Percentiles rank a stretch among this genome's conserved stretches.
Conservation (phyloP, 2,888 invertebrate species). For the Eristalis pertinax region DNA sequence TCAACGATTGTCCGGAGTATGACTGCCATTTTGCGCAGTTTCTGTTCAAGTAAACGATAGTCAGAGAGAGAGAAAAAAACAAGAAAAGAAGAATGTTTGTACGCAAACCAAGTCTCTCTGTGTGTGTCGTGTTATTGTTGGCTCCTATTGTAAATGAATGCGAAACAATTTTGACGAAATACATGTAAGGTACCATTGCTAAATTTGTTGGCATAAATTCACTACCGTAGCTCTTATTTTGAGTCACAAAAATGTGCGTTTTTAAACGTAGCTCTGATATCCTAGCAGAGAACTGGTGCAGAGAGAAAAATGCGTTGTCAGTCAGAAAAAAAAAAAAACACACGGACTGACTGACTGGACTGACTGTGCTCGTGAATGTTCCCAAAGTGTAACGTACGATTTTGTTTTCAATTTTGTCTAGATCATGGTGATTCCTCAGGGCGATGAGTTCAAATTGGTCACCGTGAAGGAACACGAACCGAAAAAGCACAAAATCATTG, state of each 20-base stretch:
- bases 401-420: constrained; percentile 12
- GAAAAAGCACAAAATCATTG: constrained; percentile 45
- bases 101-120: background rate
- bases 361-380: too few relatives aligned
- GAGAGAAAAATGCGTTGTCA: background rate
- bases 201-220: constrained; percentile 16
- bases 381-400: too few relatives aligned
- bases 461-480: constrained; percentile 2
- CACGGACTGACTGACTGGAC: too few relatives aligned
- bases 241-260: too few relatives aligned
- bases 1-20: constrained; percentile 51
- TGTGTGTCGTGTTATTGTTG: background rate
- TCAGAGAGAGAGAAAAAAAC: background rate
- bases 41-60: constrained; percentile 48
- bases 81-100: constrained; percentile 1
- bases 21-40: constrained; percentile 51
- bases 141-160: constrained; percentile 23
- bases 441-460: constrained; percentile 40
- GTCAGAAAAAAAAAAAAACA: too few relatives aligned
- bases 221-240: background rate
- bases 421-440: constrained; percentile 58
- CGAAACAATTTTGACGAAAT: constrained; percentile 23
- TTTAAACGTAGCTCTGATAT: background rate
- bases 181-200: constrained; percentile 10
- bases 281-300: background rate